Evolutionary conservation across 1,140 invertebrate genomes (phyloP).

Genomic region (Uloborus diversus): DNA sequence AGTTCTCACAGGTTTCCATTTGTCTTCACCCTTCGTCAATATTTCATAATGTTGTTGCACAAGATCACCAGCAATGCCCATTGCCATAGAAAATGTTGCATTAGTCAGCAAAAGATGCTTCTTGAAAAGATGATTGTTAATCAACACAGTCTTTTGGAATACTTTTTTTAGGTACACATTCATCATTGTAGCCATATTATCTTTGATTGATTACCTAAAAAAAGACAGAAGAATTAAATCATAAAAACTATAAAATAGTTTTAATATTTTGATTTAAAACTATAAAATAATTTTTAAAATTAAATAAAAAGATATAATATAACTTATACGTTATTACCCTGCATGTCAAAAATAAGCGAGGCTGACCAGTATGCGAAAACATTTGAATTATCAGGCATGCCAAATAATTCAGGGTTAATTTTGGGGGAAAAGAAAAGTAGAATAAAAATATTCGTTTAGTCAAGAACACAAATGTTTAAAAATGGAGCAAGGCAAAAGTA

Average conservation of each 20-base stretch:
- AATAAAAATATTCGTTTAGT: too few relatives aligned
- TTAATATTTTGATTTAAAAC: neutral
- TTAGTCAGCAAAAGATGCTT: constrained; percentile 81
- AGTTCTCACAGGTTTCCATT: constrained; percentile 76
- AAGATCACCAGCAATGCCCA: constrained; percentile 82
- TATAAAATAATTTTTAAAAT: neutral
- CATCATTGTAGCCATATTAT: constrained; percentile 15
- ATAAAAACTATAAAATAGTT: neutral
- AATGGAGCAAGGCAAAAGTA: too few relatives aligned
- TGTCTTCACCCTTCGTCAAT: constrained; percentile 66
- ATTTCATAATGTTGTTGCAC: constrained; percentile 88
- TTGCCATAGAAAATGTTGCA: constrained; percentile 78
- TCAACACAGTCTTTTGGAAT: neutral
- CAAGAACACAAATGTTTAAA: too few relatives aligned
- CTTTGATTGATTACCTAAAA: neutral
- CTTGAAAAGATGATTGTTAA: constrained; percentile 50
- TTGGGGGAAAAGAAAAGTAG: too few relatives aligned
- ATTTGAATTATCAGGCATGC: too few relatives aligned
- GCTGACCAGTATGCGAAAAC: too few relatives aligned
- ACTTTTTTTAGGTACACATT: neutral
- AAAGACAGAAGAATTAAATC: too few relatives aligned
- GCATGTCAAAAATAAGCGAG: too few relatives aligned
- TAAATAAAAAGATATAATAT: neutral
- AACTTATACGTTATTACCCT: too few relatives aligned
- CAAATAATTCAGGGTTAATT: too few relatives aligned